Percentiles rank a stretch among this genome's conserved stretches.
These are phyloP conservation scores for Polydrusus pterygomalis DNA, from an alignment of 2,888 invertebrate genomes.

Conservation along the genomic window DNA sequence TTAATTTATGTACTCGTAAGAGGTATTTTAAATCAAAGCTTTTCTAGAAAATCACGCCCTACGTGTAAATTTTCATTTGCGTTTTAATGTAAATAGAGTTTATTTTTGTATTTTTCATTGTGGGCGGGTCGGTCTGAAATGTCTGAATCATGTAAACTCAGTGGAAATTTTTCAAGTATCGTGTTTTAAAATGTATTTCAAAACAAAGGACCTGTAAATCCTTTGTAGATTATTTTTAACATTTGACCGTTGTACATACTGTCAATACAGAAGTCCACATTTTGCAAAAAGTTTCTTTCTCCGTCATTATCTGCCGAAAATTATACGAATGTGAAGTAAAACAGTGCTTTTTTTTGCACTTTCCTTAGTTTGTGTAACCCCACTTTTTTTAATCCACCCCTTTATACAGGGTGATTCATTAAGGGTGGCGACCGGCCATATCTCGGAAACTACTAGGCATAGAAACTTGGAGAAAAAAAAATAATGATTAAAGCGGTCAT, in stretches of 20 bases:
- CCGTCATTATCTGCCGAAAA: too few relatives aligned
- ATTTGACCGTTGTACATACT: neutral
- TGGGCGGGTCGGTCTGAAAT: neutral
- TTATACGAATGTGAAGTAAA: too few relatives aligned
- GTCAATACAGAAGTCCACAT: too few relatives aligned
- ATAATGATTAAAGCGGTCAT: too few relatives aligned
- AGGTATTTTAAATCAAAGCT: neutral
- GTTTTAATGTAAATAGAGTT: neutral
- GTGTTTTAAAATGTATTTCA: slow-evolving; percentile 1
- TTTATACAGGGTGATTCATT: too few relatives aligned
- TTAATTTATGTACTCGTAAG: neutral
- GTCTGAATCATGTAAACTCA: neutral
- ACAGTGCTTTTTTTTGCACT: too few relatives aligned
- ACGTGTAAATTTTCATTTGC: slow-evolving; percentile 1
- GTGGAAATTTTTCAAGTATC: neutral
- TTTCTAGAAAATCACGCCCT: neutral
- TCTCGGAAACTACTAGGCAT: too few relatives aligned
- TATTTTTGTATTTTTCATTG: neutral
- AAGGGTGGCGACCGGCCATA: too few relatives aligned
- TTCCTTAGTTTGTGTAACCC: too few relatives aligned
- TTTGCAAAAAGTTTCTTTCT: too few relatives aligned
- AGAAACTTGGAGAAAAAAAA: too few relatives aligned
- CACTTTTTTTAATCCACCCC: too few relatives aligned
- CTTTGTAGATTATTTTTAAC: neutral
- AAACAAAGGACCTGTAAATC: neutral